Conservation (phyloP, 2,888 invertebrate genomes). For the Pherbina coryleti region DNA sequence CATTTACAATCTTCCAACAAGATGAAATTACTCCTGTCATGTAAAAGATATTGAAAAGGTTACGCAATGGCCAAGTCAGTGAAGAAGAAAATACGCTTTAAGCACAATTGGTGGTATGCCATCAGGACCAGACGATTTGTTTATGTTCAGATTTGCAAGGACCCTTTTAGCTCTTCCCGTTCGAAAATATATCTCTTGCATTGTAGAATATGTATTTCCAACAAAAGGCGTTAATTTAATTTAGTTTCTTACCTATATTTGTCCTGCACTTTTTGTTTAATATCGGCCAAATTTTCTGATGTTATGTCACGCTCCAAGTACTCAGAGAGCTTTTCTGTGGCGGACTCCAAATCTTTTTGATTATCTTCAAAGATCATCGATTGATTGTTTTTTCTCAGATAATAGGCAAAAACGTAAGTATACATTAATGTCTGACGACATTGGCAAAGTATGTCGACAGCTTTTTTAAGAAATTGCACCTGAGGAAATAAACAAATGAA, state of each 20-base stretch:
- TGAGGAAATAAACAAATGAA: constrained; percentile 58
- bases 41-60: too few species aligned
- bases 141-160: too few species aligned
- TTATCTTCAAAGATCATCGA: constrained; percentile 99
- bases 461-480: constrained; percentile 98
- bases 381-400: constrained; percentile 97
- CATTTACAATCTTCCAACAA: too few species aligned
- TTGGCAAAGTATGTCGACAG: constrained; percentile 95
- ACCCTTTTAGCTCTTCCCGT: too few species aligned
- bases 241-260: constrained; percentile 94
- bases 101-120: too few species aligned
- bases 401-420: constrained; percentile 99
- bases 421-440: constrained; percentile 99
- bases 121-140: too few species aligned
- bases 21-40: too few species aligned
- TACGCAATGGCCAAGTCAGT: too few species aligned
- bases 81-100: too few species aligned
- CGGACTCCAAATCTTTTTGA: constrained; percentile 97
- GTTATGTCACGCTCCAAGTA: constrained; percentile 98
- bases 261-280: constrained; percentile 99
- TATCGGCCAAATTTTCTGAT: constrained; percentile 94
- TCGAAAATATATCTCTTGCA: too few species aligned
- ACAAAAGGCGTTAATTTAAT: too few species aligned
- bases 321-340: constrained; percentile 97
- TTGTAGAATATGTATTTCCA: too few species aligned